A percentile compares a stretch with the other conserved stretches of the same genome.
Evolutionary conservation across 2,113 vertebrate species (phyloP).

Genomic region (Nyctereutes procyonoides): DNA sequence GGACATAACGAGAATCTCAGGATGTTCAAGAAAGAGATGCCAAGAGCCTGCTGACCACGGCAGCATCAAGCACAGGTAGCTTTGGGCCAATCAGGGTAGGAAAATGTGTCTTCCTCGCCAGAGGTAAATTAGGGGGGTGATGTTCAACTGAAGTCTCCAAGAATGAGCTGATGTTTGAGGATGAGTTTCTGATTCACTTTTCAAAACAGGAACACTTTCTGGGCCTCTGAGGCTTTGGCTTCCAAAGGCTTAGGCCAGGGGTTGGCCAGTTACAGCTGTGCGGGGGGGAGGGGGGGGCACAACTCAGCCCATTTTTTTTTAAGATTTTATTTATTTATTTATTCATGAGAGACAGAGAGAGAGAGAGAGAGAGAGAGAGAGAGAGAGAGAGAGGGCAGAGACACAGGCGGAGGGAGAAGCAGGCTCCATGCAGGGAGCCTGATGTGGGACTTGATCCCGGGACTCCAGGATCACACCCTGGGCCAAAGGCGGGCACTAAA

Average conservation of each 20-base stretch:
- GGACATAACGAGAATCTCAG: background rate
- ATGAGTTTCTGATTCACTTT: background rate
- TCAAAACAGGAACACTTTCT: background rate
- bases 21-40: background rate
- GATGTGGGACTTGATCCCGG: too few species aligned
- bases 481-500: too few species aligned
- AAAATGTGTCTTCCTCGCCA: background rate
- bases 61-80: background rate
- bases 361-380: too few species aligned
- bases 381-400: too few species aligned
- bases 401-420: too few species aligned
- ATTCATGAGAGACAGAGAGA: too few species aligned
- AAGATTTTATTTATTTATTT: too few species aligned
- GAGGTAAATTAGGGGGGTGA: background rate
- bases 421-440: too few species aligned
- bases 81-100: slow-evolving; percentile 5
- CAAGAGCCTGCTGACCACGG: fast-evolving
- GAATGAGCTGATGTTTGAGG: background rate
- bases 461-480: too few species aligned
- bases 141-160: slow-evolving; percentile 24
- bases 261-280: background rate
- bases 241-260: background rate
- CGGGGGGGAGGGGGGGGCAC: too few species aligned
- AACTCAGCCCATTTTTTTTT: background rate
- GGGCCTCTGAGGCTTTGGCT: background rate